Conservation (phyloP, 2,113 vertebrate genomes). For the Aspidoscelis tigris region DNA sequence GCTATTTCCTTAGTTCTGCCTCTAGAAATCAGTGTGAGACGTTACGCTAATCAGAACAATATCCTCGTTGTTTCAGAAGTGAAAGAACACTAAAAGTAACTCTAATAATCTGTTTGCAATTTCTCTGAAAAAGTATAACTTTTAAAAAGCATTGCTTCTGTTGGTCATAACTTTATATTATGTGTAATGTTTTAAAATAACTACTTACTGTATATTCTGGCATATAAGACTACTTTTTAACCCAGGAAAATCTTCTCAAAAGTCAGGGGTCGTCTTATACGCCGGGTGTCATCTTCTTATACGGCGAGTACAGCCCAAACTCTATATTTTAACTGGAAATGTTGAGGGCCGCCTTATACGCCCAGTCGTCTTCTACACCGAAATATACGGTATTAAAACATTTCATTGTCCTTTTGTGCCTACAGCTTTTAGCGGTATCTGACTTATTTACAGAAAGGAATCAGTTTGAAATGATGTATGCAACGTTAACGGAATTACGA, state of each 20-base stretch:
- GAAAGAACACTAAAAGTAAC: neutral
- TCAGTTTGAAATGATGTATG: slow-evolving; percentile 99
- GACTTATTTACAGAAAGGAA: slow-evolving; percentile 97
- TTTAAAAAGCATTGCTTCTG: neutral
- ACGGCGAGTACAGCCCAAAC: too few relatives aligned
- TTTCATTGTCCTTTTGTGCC: neutral
- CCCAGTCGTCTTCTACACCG: too few relatives aligned
- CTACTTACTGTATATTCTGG: neutral
- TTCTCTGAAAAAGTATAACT: neutral
- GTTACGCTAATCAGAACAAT: neutral
- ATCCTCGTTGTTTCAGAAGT: neutral
- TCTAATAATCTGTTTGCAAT: neutral
- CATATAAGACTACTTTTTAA: neutral
- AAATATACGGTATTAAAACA: neutral
- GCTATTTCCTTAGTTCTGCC: neutral
- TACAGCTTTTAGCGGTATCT: slow-evolving; percentile 93
- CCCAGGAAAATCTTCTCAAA: neutral
- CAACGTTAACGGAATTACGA: slow-evolving; percentile 89
- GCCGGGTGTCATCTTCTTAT: too few relatives aligned
- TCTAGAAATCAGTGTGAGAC: neutral
- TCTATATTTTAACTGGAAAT: too few relatives aligned
- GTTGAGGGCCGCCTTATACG: too few relatives aligned
- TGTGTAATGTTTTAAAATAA: neutral
- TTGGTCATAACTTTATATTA: too few relatives aligned
- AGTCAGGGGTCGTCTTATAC: too few relatives aligned